Evolutionary conservation across 1,140 invertebrate genomes (phyloP).

Genomic region (Rhopalosiphum padi): DNA sequence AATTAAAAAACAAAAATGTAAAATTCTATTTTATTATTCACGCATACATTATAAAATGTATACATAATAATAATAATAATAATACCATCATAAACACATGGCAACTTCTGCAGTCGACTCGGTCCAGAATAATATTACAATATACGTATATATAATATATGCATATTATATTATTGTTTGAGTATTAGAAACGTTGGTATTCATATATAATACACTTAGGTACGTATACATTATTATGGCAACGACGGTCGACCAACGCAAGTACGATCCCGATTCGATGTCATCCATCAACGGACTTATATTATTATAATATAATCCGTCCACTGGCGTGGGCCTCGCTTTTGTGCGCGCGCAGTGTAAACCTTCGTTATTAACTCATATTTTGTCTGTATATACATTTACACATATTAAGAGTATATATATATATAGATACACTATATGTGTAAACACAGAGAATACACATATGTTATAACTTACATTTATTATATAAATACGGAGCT

Average conservation of each 20-base stretch:
- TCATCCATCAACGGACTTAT: constrained; percentile 19
- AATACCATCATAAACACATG: background rate
- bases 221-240: background rate
- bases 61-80: background rate
- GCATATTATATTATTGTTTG: background rate
- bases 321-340: background rate
- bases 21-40: background rate
- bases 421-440: background rate
- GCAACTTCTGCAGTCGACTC: background rate
- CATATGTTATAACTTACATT: background rate
- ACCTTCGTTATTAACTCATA: constrained; percentile 30
- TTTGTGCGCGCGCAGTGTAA: constrained; percentile 10
- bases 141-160: background rate
- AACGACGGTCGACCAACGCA: background rate
- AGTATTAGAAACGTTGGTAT: background rate
- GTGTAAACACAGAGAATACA: background rate
- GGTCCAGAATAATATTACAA: background rate
- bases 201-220: background rate
- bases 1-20: background rate
- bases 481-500: background rate
- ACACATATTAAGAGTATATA: background rate
- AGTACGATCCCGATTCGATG: background rate
- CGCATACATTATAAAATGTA: background rate
- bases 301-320: constrained; percentile 33
- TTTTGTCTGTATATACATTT: background rate